Base-by-base conservation (phyloP, 2,888 invertebrate species). In the Lepidochrysops patricia region DNA sequence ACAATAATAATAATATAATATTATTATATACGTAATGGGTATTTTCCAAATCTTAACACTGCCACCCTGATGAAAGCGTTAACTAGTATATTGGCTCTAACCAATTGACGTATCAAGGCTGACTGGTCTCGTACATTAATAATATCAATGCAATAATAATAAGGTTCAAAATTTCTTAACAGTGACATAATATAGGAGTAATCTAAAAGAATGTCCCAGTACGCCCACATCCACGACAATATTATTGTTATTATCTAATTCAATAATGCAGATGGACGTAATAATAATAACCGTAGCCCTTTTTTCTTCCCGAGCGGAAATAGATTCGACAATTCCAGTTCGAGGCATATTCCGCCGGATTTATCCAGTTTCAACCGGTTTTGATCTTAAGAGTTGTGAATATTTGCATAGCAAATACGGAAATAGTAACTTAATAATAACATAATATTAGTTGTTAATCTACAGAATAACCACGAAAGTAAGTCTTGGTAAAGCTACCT, bases 231-330 rank as follows among this genome's bases (percentile, higher is more conserved):
- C 15, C 13, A 5, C 35, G 43, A 43, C 23, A 43, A 19, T 43
- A 43, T 43, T 43, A 43, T 19, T 43, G 19, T 43, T 43, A 43
- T 43, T 23, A 43, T 43, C 52, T 27, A 52, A 52, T 52, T 52
- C 52, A 52, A 52, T 52, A 52, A 52, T 7, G 27, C 52, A 52
- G 52, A 52, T 52, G 52, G 27, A 13, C 27, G 26, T 52, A 52
- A 52, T 52, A 52, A 52, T 26, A 52, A 52, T 52, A 52, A 52
- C 52, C 52, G 27, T 52, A 26, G 15, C 52, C 52, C 48, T 27
- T 52, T 52, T 52, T 52, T 9, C 26, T 15, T 7, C 26, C n/a
- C 52, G 15, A 27, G 13, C 52, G 27, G 27, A 52, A 27, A 52
- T 52, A 27, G 52, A 43, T 23, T 23, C 43, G 43, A 19, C 9